Conservation (phyloP, 2,888 invertebrate genomes). For the Andrena minutula region DNA sequence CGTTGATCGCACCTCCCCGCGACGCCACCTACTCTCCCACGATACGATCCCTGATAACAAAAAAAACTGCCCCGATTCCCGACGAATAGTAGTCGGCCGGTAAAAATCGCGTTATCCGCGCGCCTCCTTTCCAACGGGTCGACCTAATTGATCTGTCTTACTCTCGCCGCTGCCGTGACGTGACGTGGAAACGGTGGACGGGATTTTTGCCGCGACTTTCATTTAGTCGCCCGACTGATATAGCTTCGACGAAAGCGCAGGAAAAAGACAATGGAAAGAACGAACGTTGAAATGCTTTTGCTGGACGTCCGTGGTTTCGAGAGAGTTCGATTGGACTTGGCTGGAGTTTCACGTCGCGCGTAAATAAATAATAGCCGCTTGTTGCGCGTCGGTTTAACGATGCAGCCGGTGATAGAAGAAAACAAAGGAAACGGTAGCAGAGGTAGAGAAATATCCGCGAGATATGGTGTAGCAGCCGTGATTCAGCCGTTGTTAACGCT, state of each 20-base stretch:
- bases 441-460: background rate
- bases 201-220: conserved; percentile 18
- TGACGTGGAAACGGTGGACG: background rate
- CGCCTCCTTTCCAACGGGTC: background rate
- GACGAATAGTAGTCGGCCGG: background rate
- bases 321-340: background rate
- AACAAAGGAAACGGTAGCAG: background rate
- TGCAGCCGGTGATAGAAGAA: conserved; percentile 9
- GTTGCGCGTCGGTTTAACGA: background rate
- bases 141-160: conserved; percentile 19
- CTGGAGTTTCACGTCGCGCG: background rate
- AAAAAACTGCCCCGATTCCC: background rate
- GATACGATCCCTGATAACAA: background rate
- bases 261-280: conserved; percentile 17
- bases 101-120: background rate
- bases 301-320: too few relatives aligned
- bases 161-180: background rate
- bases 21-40: conserved; percentile 15
- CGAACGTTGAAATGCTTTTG: background rate
- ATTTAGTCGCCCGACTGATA: background rate
- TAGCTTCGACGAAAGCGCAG: background rate
- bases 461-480: background rate
- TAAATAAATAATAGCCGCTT: background rate
- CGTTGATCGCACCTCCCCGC: conserved; percentile 22
- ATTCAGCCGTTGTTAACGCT: conserved; percentile 5